Base-by-base conservation (phyloP, 2,797 vertebrate species). In the Crenuchus spilurus region DNA sequence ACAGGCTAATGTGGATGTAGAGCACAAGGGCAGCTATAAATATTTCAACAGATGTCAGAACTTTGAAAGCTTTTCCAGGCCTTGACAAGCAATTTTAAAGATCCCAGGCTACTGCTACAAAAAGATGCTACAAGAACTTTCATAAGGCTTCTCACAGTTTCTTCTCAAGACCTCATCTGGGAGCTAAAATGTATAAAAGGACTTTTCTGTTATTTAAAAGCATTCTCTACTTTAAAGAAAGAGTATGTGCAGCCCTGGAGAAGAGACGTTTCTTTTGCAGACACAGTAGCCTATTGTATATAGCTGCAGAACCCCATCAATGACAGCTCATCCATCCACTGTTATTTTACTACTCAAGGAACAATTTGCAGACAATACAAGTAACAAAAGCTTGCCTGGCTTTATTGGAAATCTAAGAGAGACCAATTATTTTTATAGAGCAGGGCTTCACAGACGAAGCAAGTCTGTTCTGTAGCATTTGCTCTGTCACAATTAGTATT, bases 21-120 rank as follows among this genome's bases (percentile, higher is more conserved):
- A 48, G 62, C 49, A 58, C 74, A n/a, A 41, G 67, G 61, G 51
- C 42, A 18, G 48, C 65, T 74, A 80, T 80, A 75, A 72, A 81
- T 81, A 72, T 74, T 78, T 75, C 54, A 80, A 44, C 52, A 54
- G 61, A 44, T 44, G 70, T 18, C 52, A 67, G 46, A 74, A 76
- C 71, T 67, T 26, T 51, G 31, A 65, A 52, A 74, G 66, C 62
- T 28, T 72, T 79, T 66, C 60, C 41, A 49, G 76, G 33, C 57
- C 18, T 9, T 33, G 2, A 13, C 20, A 24, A 66, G 71, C 57
- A 48, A 54, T 74, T 79, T 77, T 61, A 74, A 44, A 20, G 24
- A 74, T 49, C 41, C 35, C 28, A 54, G 24, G 55, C 46, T 62
- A 11, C 48, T 35, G 22, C 35, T 31, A 31, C 24, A 26, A 35